Evolutionary conservation across 2,797 vertebrate genomes (phyloP).

Genomic region (Premnoplex brunnescens): DNA sequence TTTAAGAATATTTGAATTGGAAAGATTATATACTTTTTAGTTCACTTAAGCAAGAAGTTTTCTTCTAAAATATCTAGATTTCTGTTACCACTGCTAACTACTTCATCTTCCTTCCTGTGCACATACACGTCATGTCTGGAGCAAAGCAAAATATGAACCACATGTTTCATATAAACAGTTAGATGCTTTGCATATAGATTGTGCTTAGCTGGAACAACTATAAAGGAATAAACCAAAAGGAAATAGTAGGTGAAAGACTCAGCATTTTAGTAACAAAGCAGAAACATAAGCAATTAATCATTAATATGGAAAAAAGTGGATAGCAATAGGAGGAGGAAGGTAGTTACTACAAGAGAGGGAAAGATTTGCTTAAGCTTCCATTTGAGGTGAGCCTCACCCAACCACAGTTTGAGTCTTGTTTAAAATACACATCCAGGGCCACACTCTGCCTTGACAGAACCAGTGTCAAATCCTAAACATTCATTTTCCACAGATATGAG

Average conservation of each 20-base stretch:
- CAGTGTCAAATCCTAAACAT: not conserved
- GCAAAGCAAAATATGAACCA: constrained; percentile 50
- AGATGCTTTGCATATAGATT: constrained; percentile 42
- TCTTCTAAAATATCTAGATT: constrained; percentile 29
- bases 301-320: constrained; percentile 3
- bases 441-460: not conserved
- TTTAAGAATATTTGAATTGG: constrained; percentile 61
- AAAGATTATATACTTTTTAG: constrained; percentile 7
- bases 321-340: not conserved
- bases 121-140: constrained; percentile 52
- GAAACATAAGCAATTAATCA: constrained; percentile 39
- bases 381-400: not conserved
- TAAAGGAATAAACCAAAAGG: constrained; percentile 36
- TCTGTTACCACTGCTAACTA: constrained; percentile 43
- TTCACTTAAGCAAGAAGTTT: constrained; percentile 22
- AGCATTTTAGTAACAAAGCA: constrained; percentile 33
- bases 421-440: not conserved
- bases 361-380: not conserved
- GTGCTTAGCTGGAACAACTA: constrained; percentile 46
- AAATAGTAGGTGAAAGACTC: constrained; percentile 54
- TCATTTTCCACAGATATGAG: not conserved
- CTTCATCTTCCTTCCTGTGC: constrained; percentile 59
- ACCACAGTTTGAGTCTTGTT: not conserved
- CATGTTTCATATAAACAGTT: constrained; percentile 55
- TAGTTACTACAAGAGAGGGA: not conserved